Percentiles rank a stretch among this genome's conserved stretches.
Evolutionary conservation across 2,113 vertebrate genomes (phyloP).

Genomic region (Mastomys natalensis): DNA sequence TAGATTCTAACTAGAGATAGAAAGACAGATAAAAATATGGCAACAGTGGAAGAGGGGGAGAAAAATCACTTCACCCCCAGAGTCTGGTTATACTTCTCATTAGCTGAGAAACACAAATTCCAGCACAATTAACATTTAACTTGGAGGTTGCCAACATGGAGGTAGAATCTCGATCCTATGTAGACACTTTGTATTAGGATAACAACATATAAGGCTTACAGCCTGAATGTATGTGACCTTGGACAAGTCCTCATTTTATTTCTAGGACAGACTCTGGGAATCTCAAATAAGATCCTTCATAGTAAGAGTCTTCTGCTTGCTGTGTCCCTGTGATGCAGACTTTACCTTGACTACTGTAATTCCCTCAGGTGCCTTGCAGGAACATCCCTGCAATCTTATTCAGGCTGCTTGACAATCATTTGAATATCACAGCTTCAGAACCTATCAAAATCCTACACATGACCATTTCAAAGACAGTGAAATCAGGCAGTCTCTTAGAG

Average conservation of each 20-base stretch:
- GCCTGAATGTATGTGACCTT: not conserved
- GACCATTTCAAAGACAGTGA: not conserved
- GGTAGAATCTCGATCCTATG: too few relatives aligned
- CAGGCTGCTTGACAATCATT: not conserved
- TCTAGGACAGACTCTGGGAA: not conserved
- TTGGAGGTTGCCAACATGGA: not conserved
- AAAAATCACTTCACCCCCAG: too few relatives aligned
- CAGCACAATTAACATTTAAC: not conserved
- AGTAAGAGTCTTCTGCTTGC: not conserved
- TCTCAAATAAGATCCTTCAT: not conserved
- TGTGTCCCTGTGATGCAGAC: not conserved
- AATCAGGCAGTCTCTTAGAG: not conserved
- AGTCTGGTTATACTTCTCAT: not conserved
- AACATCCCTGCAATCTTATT: not conserved
- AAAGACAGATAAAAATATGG: not conserved
- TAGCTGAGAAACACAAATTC: too few relatives aligned
- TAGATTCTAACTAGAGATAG: not conserved
- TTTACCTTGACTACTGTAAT: not conserved
- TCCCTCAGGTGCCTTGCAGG: too few relatives aligned
- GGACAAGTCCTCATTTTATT: not conserved
- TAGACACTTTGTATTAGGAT: not conserved
- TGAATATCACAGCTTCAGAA: not conserved
- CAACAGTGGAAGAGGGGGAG: not conserved
- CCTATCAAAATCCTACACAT: too few relatives aligned
- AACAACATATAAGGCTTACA: not conserved